Evolutionary conservation across 1,140 invertebrate species (phyloP), one percentile per base, ranked within the genome.

Genomic region (Brachionus calyciflorus): DNA sequence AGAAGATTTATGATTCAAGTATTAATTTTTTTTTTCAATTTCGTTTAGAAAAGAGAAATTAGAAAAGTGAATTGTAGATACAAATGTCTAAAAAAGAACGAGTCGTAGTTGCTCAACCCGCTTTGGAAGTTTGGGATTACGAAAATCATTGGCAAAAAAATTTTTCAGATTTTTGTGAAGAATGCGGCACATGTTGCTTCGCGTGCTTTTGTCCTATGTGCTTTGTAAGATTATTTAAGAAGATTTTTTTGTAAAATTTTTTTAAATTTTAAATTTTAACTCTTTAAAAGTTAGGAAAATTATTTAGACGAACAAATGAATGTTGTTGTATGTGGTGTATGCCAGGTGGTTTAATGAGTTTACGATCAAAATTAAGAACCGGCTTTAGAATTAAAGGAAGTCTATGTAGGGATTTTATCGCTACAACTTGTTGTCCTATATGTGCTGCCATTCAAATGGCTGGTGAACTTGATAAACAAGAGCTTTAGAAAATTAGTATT

Each of bases 231-330:
- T 12, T 28, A 51, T 44, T 6, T 26, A 24, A n/a, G 41, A 24
- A n/a, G 19, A 26, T 44, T 69, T n/a, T 46, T 41, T 19, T 26
- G 12, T 24, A 5, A n/a, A 24, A 1, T 28, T 41, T 33, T 24
- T 44, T 4, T 21, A 51, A 70, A 46, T 9, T 44, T 14, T 30
- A 7, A 5, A 57, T 30, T 0, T 37, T n/a, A n/a, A n/a, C n/a
- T n/a, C n/a, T n/a, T n/a, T n/a, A n/a, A 24, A 28, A 70, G 65
- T 49, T 70, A 17, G 69, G 69, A 33, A 53, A 73, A 28, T 37
- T 73, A 24, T 73, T 73, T 55, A 73, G 19, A 33, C 49, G 69
- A 73, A 73, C 69, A 37, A 55, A 55, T 73, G 69, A 73, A 73
- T 73, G 69, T 55, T 73, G 69, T 41, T 73, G 69, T 37, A 73